Evolutionary conservation across 2,113 vertebrate genomes (phyloP).

Genomic region (Aptenodytes patagonicus): DNA sequence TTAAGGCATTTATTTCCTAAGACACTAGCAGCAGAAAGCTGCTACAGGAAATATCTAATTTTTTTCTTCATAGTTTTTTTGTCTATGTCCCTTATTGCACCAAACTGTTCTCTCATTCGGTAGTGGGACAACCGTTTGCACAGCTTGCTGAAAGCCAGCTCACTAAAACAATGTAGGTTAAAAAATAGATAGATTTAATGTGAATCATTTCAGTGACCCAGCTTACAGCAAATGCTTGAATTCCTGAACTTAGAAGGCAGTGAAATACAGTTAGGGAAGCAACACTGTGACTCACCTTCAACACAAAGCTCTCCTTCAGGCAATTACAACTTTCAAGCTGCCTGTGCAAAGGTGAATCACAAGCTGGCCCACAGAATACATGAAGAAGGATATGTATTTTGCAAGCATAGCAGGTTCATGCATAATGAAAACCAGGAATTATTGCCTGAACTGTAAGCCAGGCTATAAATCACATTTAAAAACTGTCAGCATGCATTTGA

Average conservation of each 20-base stretch:
- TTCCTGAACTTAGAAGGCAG: slow-evolving; percentile 17
- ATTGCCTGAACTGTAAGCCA: background rate
- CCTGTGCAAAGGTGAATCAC: background rate
- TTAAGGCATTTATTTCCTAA: background rate
- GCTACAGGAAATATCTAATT: background rate
- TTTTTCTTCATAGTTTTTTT: background rate
- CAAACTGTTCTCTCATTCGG: background rate
- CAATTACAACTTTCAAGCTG: background rate
- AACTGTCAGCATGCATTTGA: background rate
- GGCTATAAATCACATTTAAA: background rate
- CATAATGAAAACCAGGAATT: background rate
- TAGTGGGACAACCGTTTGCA: background rate
- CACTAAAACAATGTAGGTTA: background rate
- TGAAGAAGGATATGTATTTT: background rate
- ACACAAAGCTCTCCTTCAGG: slow-evolving; percentile 13
- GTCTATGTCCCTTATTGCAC: background rate
- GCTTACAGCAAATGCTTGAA: background rate
- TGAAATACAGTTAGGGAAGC: background rate
- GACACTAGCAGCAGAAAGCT: background rate
- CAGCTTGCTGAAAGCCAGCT: background rate
- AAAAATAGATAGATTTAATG: background rate
- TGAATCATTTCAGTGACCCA: background rate
- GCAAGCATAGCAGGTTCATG: background rate
- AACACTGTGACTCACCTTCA: background rate
- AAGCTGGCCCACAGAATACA: background rate